Conservation (phyloP, 1,140 invertebrate species). For the Achatina immaculata region DNA sequence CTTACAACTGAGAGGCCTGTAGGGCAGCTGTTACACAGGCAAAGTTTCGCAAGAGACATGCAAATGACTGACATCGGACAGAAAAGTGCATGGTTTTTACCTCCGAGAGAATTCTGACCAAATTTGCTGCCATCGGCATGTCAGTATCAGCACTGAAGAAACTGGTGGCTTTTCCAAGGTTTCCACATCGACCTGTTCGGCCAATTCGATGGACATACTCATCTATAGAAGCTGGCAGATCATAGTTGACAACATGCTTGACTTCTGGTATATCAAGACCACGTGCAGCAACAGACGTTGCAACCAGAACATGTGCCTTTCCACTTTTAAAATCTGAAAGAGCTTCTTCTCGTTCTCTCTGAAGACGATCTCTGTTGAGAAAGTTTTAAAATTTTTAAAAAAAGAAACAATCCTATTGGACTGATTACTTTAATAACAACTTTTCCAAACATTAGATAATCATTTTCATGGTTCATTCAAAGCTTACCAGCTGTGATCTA, state of each 20-base stretch:
- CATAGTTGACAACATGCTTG: constrained; percentile 91
- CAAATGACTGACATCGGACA: too few relatives aligned
- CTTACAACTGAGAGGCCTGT: too few relatives aligned
- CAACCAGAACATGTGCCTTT: constrained; percentile 82
- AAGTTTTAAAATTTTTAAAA: too few relatives aligned
- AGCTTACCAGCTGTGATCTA: too few relatives aligned
- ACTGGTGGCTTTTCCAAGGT: constrained; percentile 88
- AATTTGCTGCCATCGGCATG: constrained; percentile 74
- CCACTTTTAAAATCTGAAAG: constrained; percentile 81
- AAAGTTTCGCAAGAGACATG: too few relatives aligned
- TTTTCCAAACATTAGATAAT: too few relatives aligned
- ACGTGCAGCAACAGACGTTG: constrained; percentile 92
- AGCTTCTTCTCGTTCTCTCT: constrained; percentile 90
- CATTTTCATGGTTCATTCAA: too few relatives aligned
- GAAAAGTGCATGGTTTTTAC: too few relatives aligned
- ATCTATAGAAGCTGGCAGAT: constrained; percentile 86
- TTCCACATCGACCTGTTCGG: constrained; percentile 92
- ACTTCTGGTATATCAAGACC: constrained; percentile 87
- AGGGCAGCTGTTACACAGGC: too few relatives aligned
- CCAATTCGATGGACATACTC: constrained; percentile 97
- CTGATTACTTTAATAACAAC: neutral
- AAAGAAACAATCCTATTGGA: constrained; percentile 29
- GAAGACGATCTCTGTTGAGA: constrained; percentile 84
- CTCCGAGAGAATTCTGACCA: constrained; percentile 80
- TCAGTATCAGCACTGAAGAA: constrained; percentile 82